phyloP scores from a whole-genome alignment of 2,888 invertebrate genomes.

The Lasioglossum leucozonium region DNA sequence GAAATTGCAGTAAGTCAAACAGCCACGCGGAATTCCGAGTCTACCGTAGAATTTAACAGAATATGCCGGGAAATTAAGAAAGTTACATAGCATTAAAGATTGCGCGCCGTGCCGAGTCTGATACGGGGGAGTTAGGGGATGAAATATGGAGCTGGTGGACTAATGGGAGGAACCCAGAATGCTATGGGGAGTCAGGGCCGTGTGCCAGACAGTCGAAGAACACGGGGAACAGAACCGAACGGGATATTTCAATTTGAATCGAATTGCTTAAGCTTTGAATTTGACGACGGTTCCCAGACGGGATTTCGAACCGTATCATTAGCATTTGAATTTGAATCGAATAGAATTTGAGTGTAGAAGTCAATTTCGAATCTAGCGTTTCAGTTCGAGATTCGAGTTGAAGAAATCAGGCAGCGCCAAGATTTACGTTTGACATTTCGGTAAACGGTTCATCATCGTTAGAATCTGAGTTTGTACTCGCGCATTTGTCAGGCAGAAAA shows the following conservation, averaged over 20 bases:
- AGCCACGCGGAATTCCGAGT: neutral
- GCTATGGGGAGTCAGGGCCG: neutral
- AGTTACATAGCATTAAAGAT: slow-evolving; percentile 7
- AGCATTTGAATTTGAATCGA: neutral
- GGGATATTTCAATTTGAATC: neutral
- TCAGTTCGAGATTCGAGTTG: too few species aligned
- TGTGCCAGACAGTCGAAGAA: neutral
- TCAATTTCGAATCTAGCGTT: neutral
- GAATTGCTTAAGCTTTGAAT: neutral
- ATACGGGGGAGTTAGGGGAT: neutral
- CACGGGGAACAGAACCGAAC: neutral
- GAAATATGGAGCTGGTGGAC: neutral
- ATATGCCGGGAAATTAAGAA: neutral
- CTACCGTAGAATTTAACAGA: neutral
- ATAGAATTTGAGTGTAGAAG: neutral
- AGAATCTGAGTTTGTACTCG: neutral
- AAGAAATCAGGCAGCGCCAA: too few species aligned
- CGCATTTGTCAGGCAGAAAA: neutral
- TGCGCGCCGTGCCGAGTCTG: neutral
- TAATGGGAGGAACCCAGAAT: neutral
- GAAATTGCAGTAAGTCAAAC: neutral
- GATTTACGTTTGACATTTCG: neutral
- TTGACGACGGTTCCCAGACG: neutral
- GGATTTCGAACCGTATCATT: neutral
- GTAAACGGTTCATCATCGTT: neutral